Percentiles rank a stretch among this genome's conserved stretches.
These are phyloP conservation scores for Sipha maydis DNA, from an alignment of 2,888 invertebrate species.

Conservation along the genomic window DNA sequence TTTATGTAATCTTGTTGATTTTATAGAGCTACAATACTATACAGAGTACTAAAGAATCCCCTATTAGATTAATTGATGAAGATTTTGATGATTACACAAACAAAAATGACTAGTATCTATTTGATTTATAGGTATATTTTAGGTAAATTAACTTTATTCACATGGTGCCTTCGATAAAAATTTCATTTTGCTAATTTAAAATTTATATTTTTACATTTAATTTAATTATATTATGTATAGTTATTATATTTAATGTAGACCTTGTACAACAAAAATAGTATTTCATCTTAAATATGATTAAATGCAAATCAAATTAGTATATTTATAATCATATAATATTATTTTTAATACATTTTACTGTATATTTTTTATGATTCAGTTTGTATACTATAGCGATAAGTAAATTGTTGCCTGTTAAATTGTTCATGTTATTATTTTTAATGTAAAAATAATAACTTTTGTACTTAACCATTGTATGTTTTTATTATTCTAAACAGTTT, in stretches of 20 bases:
- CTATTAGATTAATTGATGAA: conserved; percentile 47
- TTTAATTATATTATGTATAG: background rate
- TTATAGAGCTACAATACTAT: conserved; percentile 30
- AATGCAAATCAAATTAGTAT: conserved; percentile 26
- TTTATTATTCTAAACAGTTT: background rate
- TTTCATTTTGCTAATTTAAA: background rate
- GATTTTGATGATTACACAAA: conserved; percentile 12
- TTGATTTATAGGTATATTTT: background rate
- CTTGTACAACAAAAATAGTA: background rate
- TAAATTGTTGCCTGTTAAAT: conserved; percentile 35
- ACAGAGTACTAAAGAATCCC: conserved; percentile 37
- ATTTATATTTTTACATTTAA: background rate
- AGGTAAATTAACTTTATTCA: background rate
- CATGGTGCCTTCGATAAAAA: conserved; percentile 22
- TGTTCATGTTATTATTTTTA: conserved; percentile 21
- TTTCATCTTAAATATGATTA: conserved; percentile 7
- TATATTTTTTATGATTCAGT: conserved; percentile 1
- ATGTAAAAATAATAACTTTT: conserved; percentile 20
- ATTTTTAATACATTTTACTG: background rate
- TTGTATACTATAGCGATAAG: conserved; percentile 33
- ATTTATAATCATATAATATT: background rate
- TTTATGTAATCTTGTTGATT: background rate
- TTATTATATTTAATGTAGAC: background rate
- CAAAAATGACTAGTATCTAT: background rate
- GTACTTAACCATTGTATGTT: conserved; percentile 23